Evolutionary conservation across 1,140 invertebrate genomes (phyloP), one percentile per base, ranked within the genome.

Genomic region (Pachypsylla venusta): DNA sequence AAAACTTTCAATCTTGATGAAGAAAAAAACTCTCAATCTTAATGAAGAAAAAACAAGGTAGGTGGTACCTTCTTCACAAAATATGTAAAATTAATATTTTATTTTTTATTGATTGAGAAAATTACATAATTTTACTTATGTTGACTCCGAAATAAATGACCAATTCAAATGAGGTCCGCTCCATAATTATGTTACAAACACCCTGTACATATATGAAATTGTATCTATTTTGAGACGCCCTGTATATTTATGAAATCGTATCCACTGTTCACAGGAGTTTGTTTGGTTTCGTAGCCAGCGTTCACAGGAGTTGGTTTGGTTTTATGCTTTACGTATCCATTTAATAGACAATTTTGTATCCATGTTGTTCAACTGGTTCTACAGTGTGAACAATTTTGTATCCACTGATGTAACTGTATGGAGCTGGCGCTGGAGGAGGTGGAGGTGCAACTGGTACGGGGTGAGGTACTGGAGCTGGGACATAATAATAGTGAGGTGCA

Each of bases 351-450:
- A 66, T 66, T 57, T 62, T 65, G 67, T 74, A 74, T 65, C 72
- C 72, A 64, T 74, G 71, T 62, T 74, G 71, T 64, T 74, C 72
- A 42, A 73, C 71, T 25, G 71, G 72, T 58, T 74, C 71, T 25
- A 67, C 67, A 48, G 66, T 63, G 57, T 71, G 67, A 19, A 70
- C 64, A 39, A 76, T 62, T 55, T 68, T 68, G 62, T 71, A 69
- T 56, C 73, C 75, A 53, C 66, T 63, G 57, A 66, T 7, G 57
- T 73, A 65, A 57, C 64, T 60, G 48, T 65, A 65, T 53, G 70
- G 65, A n/a, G 66, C 68, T 53, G 70, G 66, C 48, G 67, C 53
- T 25, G 64, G 63, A 7, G 66, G 64, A n/a, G n/a, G 30, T n/a
- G 54, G 59, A 24, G 53, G 5, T 3, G 60, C 56, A 22, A 60